Percentiles rank a stretch among this genome's conserved stretches.
These are phyloP conservation scores for Azemiops feae DNA, from an alignment of 2,113 vertebrate genomes.

Conservation along the genomic window DNA sequence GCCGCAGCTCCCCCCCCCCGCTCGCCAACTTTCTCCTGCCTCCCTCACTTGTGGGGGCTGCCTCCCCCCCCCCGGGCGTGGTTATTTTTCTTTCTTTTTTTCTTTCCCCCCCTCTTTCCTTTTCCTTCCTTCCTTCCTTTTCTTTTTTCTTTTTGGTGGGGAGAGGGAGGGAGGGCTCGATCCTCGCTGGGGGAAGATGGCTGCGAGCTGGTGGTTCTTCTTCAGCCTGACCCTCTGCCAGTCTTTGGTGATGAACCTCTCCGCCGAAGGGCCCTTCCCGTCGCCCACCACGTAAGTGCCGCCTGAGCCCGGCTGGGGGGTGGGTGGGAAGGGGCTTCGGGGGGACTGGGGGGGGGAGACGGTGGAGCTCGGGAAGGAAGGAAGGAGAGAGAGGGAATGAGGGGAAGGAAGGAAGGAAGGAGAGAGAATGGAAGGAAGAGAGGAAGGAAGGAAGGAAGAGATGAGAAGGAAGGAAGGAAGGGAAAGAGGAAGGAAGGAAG, in stretches of 20 bases:
- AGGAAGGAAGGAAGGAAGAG: too few relatives aligned
- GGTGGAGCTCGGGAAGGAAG: too few relatives aligned
- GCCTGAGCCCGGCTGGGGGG: background rate
- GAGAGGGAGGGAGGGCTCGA: conserved; percentile 50
- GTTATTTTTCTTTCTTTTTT: too few relatives aligned
- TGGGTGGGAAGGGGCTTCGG: conserved; percentile 12
- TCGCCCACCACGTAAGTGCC: conserved; percentile 86
- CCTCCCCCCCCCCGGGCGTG: conserved; percentile 5
- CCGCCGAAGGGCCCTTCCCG: conserved; percentile 85
- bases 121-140: background rate
- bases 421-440: too few relatives aligned
- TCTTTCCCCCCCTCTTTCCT: fast-evolving
- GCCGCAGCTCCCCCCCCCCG: background rate
- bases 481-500: fast-evolving
- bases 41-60: conserved; percentile 32
- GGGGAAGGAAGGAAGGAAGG: too few relatives aligned
- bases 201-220: conserved; percentile 81
- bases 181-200: conserved; percentile 81
- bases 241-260: conserved; percentile 69
- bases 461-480: too few relatives aligned
- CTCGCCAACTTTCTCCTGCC: background rate
- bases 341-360: background rate
- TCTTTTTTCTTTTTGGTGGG: background rate
- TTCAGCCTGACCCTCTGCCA: conserved; percentile 81
- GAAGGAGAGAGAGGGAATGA: too few relatives aligned